Base-by-base conservation (phyloP, 2,113 vertebrate species). In the Xenotilapia flavipinnis region DNA sequence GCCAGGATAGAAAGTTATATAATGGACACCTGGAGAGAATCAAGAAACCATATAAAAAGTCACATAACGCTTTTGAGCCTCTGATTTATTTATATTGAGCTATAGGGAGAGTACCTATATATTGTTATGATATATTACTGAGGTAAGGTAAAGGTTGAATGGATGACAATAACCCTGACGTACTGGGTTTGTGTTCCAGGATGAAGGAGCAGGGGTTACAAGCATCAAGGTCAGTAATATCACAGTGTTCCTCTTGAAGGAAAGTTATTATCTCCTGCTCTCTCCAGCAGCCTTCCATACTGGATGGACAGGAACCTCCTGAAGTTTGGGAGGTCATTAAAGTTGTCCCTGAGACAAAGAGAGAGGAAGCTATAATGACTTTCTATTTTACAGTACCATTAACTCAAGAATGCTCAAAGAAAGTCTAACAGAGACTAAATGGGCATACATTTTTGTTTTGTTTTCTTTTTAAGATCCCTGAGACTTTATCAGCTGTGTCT, bases 201-300 rank as follows among this genome's bases (percentile, higher is more conserved):
- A 96, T 92, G 56, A 94, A 95, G 80, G 94, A 93, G 56, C 96
- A 97, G 60, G 90, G 92, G 56, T 96, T 96, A 73, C 96, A 96
- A n/a, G 58, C 21, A 23, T 95, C 94, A 6, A 93, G 33, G 21
- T 95, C 47, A 3, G 85, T 58, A 38, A 96, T 53, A 80, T 94
- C 91, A 21, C 90, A 95, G 1, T 60, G 88, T 56, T 96, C 93
- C 7, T 81, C 23, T 82, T 89, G 95, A 33, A 96, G 92, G 45
- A 77, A 96, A 3, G 15, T 73, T 14, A 96, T 53, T 8, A 93
- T 89, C 15, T 94, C 82, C 9, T 28, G 79, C 82, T 95, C 92
- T 33, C 81, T 31, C 90, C 12, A 94, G 60, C 10, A 94, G 90
- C 40, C 88, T 84, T 51, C 93, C 95, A 81, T 96, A 97, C 13